Conservation (phyloP, 2,888 invertebrate genomes). For the Pandemis heparana region DNA sequence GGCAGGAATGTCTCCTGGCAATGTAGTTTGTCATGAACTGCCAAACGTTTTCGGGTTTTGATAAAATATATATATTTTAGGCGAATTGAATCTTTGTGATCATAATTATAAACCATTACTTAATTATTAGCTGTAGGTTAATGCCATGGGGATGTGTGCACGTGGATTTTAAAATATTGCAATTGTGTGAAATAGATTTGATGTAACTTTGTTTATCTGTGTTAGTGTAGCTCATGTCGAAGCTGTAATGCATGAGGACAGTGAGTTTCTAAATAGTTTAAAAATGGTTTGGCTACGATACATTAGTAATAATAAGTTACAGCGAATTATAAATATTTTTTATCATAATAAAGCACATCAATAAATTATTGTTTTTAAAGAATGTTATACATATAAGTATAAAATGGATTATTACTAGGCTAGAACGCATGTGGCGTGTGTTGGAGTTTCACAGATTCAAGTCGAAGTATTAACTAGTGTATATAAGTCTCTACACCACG, state of each 20-base stretch:
- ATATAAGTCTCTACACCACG: constrained; percentile 30
- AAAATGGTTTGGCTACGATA: no score
- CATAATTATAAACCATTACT: constrained; percentile 15
- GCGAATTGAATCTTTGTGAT: constrained; percentile 36
- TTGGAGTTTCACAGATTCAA: neutral
- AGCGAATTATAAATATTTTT: neutral
- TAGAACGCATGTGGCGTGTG: neutral
- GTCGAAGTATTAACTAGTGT: constrained; percentile 44
- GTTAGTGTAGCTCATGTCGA: neutral
- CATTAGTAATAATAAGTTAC: no score
- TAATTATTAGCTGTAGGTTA: neutral
- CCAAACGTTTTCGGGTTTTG: constrained; percentile 2
- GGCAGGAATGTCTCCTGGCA: neutral
- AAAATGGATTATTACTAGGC: neutral
- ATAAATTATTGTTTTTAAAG: neutral
- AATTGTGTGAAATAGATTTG: neutral
- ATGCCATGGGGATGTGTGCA: neutral
- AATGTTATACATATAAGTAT: neutral
- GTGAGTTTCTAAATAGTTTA: no score
- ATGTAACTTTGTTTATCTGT: neutral
- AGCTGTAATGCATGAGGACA: neutral
- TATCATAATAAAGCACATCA: neutral
- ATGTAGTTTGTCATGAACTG: constrained; percentile 6
- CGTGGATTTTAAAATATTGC: neutral
- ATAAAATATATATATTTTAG: constrained; percentile 17